Base-by-base conservation (phyloP, 2,888 invertebrate genomes). In the Carterocephalus palaemon region DNA sequence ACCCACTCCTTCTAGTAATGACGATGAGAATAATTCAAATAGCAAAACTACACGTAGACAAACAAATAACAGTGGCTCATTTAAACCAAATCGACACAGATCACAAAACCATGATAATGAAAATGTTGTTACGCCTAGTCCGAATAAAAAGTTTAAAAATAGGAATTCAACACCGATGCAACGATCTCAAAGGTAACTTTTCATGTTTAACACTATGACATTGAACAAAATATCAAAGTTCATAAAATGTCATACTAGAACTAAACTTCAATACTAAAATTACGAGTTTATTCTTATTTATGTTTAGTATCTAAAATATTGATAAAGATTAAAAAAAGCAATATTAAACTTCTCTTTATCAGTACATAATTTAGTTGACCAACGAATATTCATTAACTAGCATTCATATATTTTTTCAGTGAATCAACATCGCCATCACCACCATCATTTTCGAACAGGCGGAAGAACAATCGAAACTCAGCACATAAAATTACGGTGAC, bases 391-490 rank as follows among this genome's bases (percentile, higher is more conserved):
- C 80, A 81, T 81, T 89, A 90, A 84, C 82, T 90, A 75, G 88
- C 90, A 70, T 89, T 90, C 75, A 88, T 90, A 67, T 90, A 90
- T 88, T 90, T 81, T 84, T 90, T 89, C 89, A 91, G 91, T 83
- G 90, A 89, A 72, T 75, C 88, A 55, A 60, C 80, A 52, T 75
- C 81, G 42, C 84, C 87, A 26, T 75, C 88, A 9, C 84, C 82
- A 41, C 84, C 87, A 31, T 75, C 88, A 12, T 85, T 81, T 62
- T 75, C 85, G 20, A 89, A 88, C 52, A 88, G 89, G 64, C 87
- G 91, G 55, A 86, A 86, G 53, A 77, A 57, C 59, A 84, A 71
- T 51, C 74, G 87, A 29, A 83, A 88, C 56, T 71, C 80, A 47
- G 75, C 74, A 15, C 75, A 76, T 52, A 88, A 87, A 57, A 75